phyloP scores from a whole-genome alignment of 2,797 vertebrate genomes.

The Acanthurus lineatus region DNA sequence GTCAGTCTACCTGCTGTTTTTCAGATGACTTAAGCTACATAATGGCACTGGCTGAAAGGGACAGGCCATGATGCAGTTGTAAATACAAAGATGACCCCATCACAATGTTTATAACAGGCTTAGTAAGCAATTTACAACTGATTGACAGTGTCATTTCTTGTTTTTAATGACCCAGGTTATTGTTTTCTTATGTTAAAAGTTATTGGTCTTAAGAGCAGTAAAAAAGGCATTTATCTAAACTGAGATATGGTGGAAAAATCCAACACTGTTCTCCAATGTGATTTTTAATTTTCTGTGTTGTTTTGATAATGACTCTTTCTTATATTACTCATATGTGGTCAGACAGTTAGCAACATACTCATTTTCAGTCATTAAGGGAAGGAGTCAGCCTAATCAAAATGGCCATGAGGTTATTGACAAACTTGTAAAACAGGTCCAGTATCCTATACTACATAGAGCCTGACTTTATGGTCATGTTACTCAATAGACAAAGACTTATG shows the following conservation, averaged over 20 bases:
- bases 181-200: neutral
- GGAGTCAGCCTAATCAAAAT: neutral
- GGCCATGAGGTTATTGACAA: neutral
- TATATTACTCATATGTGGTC: too few relatives aligned
- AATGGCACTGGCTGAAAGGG: constrained; percentile 21
- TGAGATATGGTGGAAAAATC: neutral
- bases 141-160: neutral
- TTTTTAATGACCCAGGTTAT: neutral
- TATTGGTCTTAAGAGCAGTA: too few relatives aligned
- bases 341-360: too few relatives aligned
- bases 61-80: neutral
- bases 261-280: too few relatives aligned
- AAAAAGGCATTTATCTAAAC: neutral
- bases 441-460: too few relatives aligned
- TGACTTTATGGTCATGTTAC: too few relatives aligned
- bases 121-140: neutral
- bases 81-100: neutral
- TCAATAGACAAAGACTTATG: too few relatives aligned
- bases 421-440: too few relatives aligned
- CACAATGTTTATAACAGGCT: neutral
- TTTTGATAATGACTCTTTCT: too few relatives aligned
- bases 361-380: too few relatives aligned
- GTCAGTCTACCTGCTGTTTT: constrained; percentile 31
- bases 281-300: too few relatives aligned
- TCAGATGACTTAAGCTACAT: constrained; percentile 34